These are phyloP conservation scores for Exocentrus adspersus DNA, from an alignment of 2,888 invertebrate genomes.

Conservation along the genomic window DNA sequence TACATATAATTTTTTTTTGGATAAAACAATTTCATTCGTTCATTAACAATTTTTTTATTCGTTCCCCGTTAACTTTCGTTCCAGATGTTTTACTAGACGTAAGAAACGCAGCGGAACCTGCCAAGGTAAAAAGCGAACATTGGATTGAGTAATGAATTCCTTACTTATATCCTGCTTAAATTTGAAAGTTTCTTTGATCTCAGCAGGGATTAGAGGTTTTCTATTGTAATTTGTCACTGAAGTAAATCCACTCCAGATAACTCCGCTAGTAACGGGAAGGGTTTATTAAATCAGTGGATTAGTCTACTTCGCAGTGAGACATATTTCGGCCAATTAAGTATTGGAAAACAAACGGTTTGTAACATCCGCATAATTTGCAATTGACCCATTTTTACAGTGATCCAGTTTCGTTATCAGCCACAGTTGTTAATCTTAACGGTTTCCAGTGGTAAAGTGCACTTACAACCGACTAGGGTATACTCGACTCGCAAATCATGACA, in stretches of 20 bases:
- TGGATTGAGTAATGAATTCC: conserved; percentile 10
- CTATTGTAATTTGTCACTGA: conserved; percentile 23
- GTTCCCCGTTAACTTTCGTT: not conserved
- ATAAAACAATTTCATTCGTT: too few relatives aligned
- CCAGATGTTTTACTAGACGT: not conserved
- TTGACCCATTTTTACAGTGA: not conserved
- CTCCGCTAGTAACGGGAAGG: conserved; percentile 8
- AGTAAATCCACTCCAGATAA: conserved; percentile 14
- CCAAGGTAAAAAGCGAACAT: conserved; percentile 6
- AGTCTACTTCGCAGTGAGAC: too few relatives aligned
- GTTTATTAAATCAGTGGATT: conserved; percentile 14
- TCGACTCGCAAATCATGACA: not conserved
- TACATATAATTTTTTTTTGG: too few relatives aligned
- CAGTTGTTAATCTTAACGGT: not conserved
- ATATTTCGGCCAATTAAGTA: not conserved
- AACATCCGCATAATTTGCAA: not conserved
- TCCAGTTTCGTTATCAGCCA: not conserved
- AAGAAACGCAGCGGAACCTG: not conserved
- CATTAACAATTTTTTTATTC: not conserved
- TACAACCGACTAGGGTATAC: not conserved
- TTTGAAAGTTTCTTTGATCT: conserved; percentile 15
- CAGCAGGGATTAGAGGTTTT: conserved; percentile 14
- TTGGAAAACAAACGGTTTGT: not conserved
- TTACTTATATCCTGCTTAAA: conserved; percentile 11
- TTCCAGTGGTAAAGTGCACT: not conserved